Evolutionary conservation across 2,113 vertebrate genomes (phyloP).

Genomic region (Chaetodon auriga): DNA sequence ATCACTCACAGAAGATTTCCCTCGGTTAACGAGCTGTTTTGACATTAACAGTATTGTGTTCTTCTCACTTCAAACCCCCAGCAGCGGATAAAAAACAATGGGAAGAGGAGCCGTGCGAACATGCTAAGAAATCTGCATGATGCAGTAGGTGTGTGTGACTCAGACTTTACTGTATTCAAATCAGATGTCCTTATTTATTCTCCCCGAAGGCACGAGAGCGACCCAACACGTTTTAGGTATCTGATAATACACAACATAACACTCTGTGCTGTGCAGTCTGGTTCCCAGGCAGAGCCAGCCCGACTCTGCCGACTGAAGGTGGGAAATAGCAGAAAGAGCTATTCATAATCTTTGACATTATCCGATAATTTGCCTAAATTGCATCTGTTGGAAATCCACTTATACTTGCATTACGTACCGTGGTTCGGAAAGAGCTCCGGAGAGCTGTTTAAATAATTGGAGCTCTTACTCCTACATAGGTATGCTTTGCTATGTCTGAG

Average conservation of each 20-base stretch:
- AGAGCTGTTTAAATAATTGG: conserved; percentile 62
- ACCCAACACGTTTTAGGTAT: not conserved
- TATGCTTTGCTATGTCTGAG: conserved; percentile 10
- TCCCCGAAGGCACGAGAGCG: not conserved
- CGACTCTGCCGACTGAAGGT: not conserved
- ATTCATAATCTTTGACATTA: conserved; percentile 48
- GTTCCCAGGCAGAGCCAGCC: conserved; percentile 10
- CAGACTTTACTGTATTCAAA: not conserved
- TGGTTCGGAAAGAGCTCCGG: conserved; percentile 31
- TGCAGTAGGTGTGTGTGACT: not conserved
- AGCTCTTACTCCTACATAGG: conserved; percentile 51
- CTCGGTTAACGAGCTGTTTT: conserved; percentile 15
- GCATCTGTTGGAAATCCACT: conserved; percentile 38
- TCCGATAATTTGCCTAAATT: conserved; percentile 50
- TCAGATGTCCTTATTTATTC: not conserved
- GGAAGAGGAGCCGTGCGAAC: not conserved
- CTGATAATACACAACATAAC: not conserved
- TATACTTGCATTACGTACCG: conserved; percentile 22
- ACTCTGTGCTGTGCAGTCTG: not conserved
- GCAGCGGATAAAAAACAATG: not conserved
- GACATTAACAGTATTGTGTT: not conserved
- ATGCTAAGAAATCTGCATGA: not conserved
- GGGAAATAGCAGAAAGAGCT: conserved; percentile 30
- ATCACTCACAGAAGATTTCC: conserved; percentile 6
- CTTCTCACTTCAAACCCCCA: not conserved